phyloP scores from a whole-genome alignment of 2,888 invertebrate species.

The Drosophila paranaensis region DNA sequence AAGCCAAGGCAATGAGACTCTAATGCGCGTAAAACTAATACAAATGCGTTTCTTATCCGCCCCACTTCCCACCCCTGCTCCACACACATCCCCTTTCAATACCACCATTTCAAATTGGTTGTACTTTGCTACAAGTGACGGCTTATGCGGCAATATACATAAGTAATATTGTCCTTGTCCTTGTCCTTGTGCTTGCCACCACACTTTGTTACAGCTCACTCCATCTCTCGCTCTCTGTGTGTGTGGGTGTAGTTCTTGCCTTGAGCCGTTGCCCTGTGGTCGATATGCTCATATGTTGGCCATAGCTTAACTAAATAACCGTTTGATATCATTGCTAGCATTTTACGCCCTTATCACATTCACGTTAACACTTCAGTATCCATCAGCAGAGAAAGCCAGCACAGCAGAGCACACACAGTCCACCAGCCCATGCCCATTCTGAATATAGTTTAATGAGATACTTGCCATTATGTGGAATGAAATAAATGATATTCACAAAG shows the following conservation, averaged over 20 bases:
- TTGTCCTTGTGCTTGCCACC: constrained; percentile 26
- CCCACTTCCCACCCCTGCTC: constrained; percentile 4
- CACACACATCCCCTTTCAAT: constrained; percentile 1
- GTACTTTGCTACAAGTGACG: constrained; percentile 78
- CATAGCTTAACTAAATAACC: constrained; percentile 77
- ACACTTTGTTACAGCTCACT: constrained; percentile 2
- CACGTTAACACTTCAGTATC: constrained; percentile 68
- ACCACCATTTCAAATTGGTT: constrained; percentile 70
- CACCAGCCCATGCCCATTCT: neutral
- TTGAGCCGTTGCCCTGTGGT: constrained; percentile 23
- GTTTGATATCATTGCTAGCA: constrained; percentile 74
- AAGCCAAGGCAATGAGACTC: constrained; percentile 78
- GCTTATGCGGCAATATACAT: constrained; percentile 77
- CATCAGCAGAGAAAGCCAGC: constrained; percentile 31
- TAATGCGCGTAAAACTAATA: constrained; percentile 79
- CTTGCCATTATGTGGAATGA: constrained; percentile 35
- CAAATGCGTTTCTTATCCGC: constrained; percentile 79
- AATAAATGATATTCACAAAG: constrained; percentile 20
- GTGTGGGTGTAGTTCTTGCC: constrained; percentile 20
- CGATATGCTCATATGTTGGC: constrained; percentile 45
- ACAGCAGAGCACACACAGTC: neutral
- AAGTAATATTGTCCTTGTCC: constrained; percentile 74
- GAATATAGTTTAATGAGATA: constrained; percentile 46
- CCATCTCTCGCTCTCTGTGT: neutral
- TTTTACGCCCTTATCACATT: constrained; percentile 71